Percentiles rank a stretch among this genome's conserved stretches.
These are phyloP conservation scores for Lissonota sp. DNA, from an alignment of 2,888 invertebrate species.

Conservation along the genomic window DNA sequence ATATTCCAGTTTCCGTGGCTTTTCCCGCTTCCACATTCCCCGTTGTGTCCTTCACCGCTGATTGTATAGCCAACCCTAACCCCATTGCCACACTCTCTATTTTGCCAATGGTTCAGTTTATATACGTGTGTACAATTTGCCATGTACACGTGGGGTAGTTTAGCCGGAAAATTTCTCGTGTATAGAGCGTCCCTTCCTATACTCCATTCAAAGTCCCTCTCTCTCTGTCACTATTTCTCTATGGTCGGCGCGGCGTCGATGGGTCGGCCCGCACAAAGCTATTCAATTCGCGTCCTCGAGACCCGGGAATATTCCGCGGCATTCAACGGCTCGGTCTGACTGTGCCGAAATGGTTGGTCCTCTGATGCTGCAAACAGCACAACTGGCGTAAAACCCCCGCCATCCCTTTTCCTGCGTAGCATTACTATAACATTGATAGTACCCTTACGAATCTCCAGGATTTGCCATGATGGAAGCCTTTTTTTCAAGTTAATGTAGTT, in stretches of 20 bases:
- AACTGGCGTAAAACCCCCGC: background rate
- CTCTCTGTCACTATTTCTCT: conserved; percentile 20
- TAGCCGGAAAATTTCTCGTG: too few species aligned
- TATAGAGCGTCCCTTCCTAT: too few species aligned
- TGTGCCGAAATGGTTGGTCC: conserved; percentile 29
- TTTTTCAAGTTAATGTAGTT: too few species aligned
- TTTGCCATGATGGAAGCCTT: too few species aligned
- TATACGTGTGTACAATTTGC: too few species aligned
- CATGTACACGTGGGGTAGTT: too few species aligned
- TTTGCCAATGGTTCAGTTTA: background rate
- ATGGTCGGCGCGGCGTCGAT: conserved; percentile 49
- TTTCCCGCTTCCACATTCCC: conserved; percentile 38
- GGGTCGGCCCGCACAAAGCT: conserved; percentile 46
- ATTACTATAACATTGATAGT: too few species aligned
- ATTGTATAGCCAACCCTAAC: conserved; percentile 7
- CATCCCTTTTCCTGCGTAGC: too few species aligned
- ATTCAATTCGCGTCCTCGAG: conserved; percentile 49
- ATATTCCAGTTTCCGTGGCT: background rate
- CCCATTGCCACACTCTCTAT: conserved; percentile 7
- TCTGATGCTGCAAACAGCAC: background rate
- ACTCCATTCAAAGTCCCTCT: background rate
- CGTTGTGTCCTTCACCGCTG: conserved; percentile 22
- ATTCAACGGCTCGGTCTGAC: conserved; percentile 33
- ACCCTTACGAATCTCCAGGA: too few species aligned
- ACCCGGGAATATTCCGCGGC: conserved; percentile 55